phyloP scores from a whole-genome alignment of 2,113 vertebrate species.

The Heterocephalus glaber region DNA sequence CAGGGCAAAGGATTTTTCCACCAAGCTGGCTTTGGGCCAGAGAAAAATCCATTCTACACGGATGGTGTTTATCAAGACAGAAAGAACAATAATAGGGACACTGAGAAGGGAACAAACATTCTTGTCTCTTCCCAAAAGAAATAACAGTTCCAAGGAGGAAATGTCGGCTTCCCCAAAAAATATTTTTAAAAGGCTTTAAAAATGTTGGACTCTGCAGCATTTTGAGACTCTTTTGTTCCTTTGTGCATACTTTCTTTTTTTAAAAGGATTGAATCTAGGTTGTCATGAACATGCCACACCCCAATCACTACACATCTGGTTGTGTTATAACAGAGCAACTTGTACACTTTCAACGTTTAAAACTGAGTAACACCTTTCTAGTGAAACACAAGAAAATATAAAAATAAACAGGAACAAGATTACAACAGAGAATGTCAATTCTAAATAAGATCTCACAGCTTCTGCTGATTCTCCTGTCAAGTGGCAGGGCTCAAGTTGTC shows the following conservation, averaged over 20 bases:
- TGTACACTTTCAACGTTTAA: not conserved
- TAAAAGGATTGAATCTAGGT: not conserved
- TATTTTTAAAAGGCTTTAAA: not conserved
- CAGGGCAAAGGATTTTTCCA: slow-evolving; percentile 62
- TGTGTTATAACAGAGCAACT: not conserved
- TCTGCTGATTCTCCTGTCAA: not conserved
- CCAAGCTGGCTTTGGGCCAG: slow-evolving; percentile 40
- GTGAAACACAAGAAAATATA: not conserved
- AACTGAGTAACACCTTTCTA: not conserved
- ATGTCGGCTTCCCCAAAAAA: slow-evolving; percentile 41
- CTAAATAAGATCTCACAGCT: not conserved
- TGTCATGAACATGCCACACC: not conserved
- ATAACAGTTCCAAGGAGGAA: slow-evolving; percentile 26
- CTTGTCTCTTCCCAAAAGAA: slow-evolving; percentile 47
- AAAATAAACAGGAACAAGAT: slow-evolving; percentile 15
- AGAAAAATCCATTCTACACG: slow-evolving; percentile 62
- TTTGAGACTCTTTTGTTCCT: not conserved
- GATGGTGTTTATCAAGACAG: slow-evolving; percentile 59
- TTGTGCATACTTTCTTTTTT: not conserved
- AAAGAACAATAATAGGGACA: slow-evolving; percentile 53
- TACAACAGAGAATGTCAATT: not conserved
- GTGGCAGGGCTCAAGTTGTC: not conserved
- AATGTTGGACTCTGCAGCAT: not conserved
- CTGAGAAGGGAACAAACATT: not conserved
- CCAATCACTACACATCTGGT: not conserved